Conservation (phyloP, 2,113 vertebrate species). For the Lepus americanus region DNA sequence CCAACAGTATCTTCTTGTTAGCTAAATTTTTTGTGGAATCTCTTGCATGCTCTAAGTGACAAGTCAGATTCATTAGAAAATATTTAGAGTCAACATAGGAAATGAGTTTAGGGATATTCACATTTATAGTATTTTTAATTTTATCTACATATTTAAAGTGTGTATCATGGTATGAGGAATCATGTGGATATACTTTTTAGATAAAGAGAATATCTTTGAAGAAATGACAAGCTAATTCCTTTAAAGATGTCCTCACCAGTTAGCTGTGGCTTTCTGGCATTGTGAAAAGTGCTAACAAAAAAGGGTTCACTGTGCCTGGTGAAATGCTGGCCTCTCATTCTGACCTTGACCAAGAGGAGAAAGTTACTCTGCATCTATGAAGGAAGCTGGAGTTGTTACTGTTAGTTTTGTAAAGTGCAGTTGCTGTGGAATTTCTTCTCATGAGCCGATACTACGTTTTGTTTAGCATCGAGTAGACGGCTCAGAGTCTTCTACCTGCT, state of each 20-base stretch:
- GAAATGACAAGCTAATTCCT: slow-evolving; percentile 76
- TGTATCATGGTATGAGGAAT: neutral
- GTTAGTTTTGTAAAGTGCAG: neutral
- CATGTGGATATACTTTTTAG: slow-evolving; percentile 57
- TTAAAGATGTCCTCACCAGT: neutral
- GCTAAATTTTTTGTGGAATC: slow-evolving; percentile 31
- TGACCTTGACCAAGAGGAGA: neutral
- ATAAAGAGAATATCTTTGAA: slow-evolving; percentile 74
- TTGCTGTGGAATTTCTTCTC: neutral
- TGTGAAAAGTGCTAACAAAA: slow-evolving; percentile 57
- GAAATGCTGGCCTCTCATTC: slow-evolving; percentile 53
- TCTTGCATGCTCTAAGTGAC: neutral
- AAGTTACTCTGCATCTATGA: neutral
- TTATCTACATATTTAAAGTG: neutral
- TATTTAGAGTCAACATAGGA: slow-evolving; percentile 2
- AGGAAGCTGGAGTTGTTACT: neutral
- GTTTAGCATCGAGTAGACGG: neutral
- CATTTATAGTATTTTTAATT: slow-evolving; percentile 7
- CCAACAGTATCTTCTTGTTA: neutral
- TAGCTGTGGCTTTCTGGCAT: slow-evolving; percentile 65
- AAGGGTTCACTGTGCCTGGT: slow-evolving; percentile 60
- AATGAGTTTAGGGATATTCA: neutral
- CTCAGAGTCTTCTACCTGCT: neutral
- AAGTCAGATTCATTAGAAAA: slow-evolving; percentile 44
- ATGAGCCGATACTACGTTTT: neutral